Percentiles rank a stretch among this genome's conserved stretches.
Evolutionary conservation across 2,113 vertebrate genomes (phyloP).

Genomic region (Cyprinodon brontotheroides): DNA sequence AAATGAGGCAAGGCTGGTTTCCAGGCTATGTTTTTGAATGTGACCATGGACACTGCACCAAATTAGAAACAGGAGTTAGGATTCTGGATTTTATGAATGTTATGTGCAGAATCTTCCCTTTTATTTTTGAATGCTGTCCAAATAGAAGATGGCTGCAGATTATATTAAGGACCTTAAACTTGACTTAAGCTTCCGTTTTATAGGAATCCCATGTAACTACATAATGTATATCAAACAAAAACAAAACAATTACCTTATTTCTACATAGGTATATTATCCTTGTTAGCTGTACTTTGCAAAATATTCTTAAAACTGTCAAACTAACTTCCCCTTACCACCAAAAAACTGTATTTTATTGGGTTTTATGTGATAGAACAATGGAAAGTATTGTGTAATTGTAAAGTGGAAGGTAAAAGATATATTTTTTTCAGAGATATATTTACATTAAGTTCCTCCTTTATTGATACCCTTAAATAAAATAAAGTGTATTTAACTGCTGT

Average conservation of each 20-base stretch:
- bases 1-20: constrained; percentile 33
- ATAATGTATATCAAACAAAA: not conserved
- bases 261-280: too few species aligned
- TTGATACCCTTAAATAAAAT: not conserved
- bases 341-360: not conserved
- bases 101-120: too few species aligned
- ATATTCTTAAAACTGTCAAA: too few species aligned
- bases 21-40: not conserved
- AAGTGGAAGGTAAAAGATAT: not conserved
- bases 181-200: not conserved
- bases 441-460: not conserved
- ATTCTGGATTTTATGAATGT: not conserved
- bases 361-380: not conserved
- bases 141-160: too few species aligned
- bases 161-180: too few species aligned
- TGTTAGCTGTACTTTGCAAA: too few species aligned
- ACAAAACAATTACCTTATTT: too few species aligned
- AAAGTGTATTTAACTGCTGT: not conserved
- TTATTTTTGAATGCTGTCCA: too few species aligned
- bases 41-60: not conserved
- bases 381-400: not conserved
- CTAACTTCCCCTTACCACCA: not conserved
- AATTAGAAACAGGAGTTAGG: not conserved
- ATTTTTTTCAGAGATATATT: not conserved
- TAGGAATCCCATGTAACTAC: not conserved